A percentile compares a stretch with the other conserved stretches of the same genome.
Evolutionary conservation across 2,888 invertebrate genomes (phyloP).

Genomic region (Eristalinus aeneus): DNA sequence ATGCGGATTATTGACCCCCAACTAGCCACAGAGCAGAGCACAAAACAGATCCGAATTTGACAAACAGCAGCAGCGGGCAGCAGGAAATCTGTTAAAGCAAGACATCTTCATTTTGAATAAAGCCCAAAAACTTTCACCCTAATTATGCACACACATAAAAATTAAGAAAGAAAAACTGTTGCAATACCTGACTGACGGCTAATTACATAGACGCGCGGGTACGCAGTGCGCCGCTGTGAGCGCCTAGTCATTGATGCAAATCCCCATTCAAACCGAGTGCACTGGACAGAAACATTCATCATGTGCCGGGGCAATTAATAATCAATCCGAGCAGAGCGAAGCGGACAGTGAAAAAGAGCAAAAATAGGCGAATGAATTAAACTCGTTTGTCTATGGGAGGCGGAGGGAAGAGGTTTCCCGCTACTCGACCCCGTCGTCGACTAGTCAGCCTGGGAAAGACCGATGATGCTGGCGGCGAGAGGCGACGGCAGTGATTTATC

Average conservation of each 20-base stretch:
- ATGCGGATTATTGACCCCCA: slow-evolving; percentile 40
- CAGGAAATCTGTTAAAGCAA: background rate
- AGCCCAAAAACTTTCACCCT: slow-evolving; percentile 51
- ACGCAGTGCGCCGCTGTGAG: background rate
- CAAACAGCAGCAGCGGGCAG: background rate
- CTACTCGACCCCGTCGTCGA: slow-evolving; percentile 2
- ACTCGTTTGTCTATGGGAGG: background rate
- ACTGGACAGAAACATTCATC: slow-evolving; percentile 44
- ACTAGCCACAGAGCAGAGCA: slow-evolving; percentile 31
- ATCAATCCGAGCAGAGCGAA: slow-evolving; percentile 32
- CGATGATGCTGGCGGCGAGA: slow-evolving; percentile 24
- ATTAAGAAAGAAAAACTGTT: slow-evolving; percentile 10
- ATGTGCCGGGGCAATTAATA: slow-evolving; percentile 44
- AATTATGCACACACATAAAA: slow-evolving; percentile 43
- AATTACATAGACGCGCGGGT: slow-evolving; percentile 11
- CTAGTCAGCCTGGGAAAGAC: slow-evolving; percentile 1
- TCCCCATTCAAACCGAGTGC: slow-evolving; percentile 32
- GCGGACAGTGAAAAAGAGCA: slow-evolving; percentile 1
- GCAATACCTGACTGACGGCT: slow-evolving; percentile 17
- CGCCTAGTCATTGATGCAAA: slow-evolving; percentile 44
- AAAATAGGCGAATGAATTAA: slow-evolving; percentile 17
- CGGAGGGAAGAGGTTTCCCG: slow-evolving; percentile 16
- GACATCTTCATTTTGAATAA: slow-evolving; percentile 14
- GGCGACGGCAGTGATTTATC: slow-evolving; percentile 33
- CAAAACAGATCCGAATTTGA: slow-evolving; percentile 19